Conservation (phyloP, 2,888 invertebrate species). For the Charanyca ferruginea region DNA sequence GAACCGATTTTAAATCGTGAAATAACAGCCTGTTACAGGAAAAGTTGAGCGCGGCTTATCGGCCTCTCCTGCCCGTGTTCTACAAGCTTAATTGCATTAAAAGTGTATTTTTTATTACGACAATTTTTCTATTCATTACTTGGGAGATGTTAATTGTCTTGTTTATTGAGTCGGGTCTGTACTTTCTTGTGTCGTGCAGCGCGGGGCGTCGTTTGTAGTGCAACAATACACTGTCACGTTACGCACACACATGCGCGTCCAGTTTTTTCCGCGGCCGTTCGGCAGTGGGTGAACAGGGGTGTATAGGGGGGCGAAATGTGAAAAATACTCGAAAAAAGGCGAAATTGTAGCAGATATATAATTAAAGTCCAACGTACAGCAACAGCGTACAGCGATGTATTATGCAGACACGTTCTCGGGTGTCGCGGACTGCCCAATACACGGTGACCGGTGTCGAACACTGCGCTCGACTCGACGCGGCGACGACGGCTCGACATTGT, state of each 20-base stretch:
- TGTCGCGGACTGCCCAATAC: constrained; percentile 78
- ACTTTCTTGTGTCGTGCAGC: constrained; percentile 44
- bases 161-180: constrained; percentile 44
- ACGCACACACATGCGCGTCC: constrained; percentile 81
- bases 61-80: constrained; percentile 82
- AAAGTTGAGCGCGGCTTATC: constrained; percentile 90
- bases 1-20: constrained; percentile 91
- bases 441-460: constrained; percentile 65
- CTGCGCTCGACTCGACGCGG: constrained; percentile 42
- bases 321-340: constrained; percentile 92
- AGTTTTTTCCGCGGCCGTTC: constrained; percentile 86
- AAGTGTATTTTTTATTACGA: constrained; percentile 78
- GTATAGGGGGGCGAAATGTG: constrained; percentile 88
- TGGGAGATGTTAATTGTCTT: constrained; percentile 58
- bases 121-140: constrained; percentile 74
- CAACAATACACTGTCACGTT: constrained; percentile 68
- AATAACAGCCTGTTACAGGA: constrained; percentile 91
- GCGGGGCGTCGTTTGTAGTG: constrained; percentile 58
- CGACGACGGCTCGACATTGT: constrained; percentile 37
- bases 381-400: constrained; percentile 87
- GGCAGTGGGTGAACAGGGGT: constrained; percentile 81
- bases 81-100: constrained; percentile 88
- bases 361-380: constrained; percentile 90
- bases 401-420: constrained; percentile 86
- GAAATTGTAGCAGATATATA: constrained; percentile 91